Percentiles rank a stretch among this genome's conserved stretches.
phyloP scores from a whole-genome alignment of 1,140 invertebrate species.

The Theocolax elegans region DNA sequence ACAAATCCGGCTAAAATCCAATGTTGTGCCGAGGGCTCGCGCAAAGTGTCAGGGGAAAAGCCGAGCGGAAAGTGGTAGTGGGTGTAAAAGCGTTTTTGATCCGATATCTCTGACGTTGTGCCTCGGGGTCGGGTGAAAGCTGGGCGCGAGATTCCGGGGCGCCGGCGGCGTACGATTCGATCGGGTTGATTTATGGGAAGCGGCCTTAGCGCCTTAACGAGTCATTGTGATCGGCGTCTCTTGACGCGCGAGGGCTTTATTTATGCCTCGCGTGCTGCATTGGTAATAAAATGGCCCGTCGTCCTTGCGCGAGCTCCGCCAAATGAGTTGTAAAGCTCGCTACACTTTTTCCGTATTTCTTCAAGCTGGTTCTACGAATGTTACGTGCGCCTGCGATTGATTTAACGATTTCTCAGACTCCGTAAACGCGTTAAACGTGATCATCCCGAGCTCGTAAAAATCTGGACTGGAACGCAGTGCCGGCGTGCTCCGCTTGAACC shows the following conservation, averaged over 20 bases:
- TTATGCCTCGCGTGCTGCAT: slow-evolving; percentile 22
- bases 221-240: slow-evolving; percentile 16
- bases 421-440: background rate
- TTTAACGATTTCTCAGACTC: slow-evolving; percentile 11
- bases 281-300: slow-evolving; percentile 10
- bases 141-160: background rate
- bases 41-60: background rate
- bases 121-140: slow-evolving; percentile 2
- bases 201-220: slow-evolving; percentile 21
- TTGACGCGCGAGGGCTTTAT: background rate
- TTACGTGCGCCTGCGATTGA: background rate
- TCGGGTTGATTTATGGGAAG: slow-evolving; percentile 23
- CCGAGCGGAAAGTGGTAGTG: background rate
- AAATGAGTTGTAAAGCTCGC: slow-evolving; percentile 26
- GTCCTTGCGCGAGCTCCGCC: background rate
- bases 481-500: too few relatives aligned
- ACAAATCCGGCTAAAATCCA: background rate
- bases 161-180: slow-evolving; percentile 12
- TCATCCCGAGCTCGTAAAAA: background rate
- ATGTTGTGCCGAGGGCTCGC: background rate
- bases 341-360: too few relatives aligned
- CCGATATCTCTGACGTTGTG: slow-evolving; percentile 15
- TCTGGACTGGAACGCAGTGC: background rate
- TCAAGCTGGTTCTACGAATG: slow-evolving; percentile 3
- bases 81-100: background rate